Conservation (phyloP, 2,113 vertebrate species). For the Anguilla rostrata region DNA sequence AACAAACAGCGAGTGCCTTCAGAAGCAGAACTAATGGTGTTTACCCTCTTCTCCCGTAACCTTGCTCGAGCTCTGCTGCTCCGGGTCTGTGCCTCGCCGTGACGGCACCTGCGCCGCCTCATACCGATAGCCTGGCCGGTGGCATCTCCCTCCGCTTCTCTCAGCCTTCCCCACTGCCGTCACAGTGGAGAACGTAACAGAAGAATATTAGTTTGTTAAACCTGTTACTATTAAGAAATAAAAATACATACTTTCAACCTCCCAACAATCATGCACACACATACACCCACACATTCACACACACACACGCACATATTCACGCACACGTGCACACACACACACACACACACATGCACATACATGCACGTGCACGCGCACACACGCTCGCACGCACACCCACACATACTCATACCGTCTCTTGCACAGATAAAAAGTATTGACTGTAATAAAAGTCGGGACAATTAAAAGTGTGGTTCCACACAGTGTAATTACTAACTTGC, state of each 20-base stretch:
- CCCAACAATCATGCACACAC: too few relatives aligned
- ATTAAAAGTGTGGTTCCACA: constrained; percentile 17
- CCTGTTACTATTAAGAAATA: background rate
- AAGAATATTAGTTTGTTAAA: background rate
- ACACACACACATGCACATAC: too few relatives aligned
- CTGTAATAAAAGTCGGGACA: constrained; percentile 22
- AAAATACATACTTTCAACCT: background rate
- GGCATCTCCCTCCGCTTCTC: constrained; percentile 39
- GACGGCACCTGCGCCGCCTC: background rate
- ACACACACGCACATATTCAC: too few relatives aligned
- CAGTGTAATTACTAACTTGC: constrained; percentile 32
- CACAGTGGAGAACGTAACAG: background rate
- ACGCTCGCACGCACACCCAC: background rate
- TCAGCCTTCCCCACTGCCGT: background rate
- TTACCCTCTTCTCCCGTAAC: constrained; percentile 53
- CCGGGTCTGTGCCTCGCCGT: background rate
- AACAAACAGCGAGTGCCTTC: constrained; percentile 44
- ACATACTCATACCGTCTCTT: background rate
- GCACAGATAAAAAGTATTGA: constrained; percentile 16
- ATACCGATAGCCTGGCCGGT: constrained; percentile 11
- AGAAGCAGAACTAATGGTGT: constrained; percentile 56
- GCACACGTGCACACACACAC: too few relatives aligned
- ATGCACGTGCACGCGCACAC: too few relatives aligned
- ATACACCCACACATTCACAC: too few relatives aligned
- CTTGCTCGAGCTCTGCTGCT: constrained; percentile 21